Conservation (phyloP, 1,140 invertebrate species). For the Drosophila truncata region DNA sequence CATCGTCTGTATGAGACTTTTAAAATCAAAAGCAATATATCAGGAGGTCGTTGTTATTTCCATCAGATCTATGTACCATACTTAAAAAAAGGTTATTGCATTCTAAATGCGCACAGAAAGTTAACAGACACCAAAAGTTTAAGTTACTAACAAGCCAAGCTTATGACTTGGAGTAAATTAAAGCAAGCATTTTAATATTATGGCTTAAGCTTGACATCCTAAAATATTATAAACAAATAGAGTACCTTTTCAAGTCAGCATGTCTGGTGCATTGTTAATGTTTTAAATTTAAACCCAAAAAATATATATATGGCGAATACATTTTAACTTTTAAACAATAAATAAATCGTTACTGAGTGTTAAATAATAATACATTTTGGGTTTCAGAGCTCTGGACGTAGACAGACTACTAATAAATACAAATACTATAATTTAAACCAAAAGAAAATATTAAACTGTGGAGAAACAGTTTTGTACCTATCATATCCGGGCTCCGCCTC, state of each 20-base stretch:
- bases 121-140: slow-evolving; percentile 26
- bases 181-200: slow-evolving; percentile 4
- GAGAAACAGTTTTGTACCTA: no score
- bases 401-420: background rate
- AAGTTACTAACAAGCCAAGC: slow-evolving; percentile 18
- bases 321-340: slow-evolving; percentile 3
- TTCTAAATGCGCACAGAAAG: slow-evolving; percentile 37
- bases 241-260: slow-evolving; percentile 16
- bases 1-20: slow-evolving; percentile 73
- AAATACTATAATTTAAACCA: background rate
- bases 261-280: slow-evolving; percentile 20
- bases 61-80: slow-evolving; percentile 11
- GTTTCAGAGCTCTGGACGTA: background rate
- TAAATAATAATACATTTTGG: background rate
- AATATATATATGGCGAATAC: background rate
- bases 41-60: slow-evolving; percentile 2
- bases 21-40: slow-evolving; percentile 2
- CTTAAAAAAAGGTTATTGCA: slow-evolving; percentile 10
- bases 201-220: slow-evolving; percentile 11
- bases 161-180: background rate
- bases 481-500: no score
- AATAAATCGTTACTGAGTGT: slow-evolving; percentile 10
- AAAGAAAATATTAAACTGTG: background rate
- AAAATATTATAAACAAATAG: background rate
- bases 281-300: slow-evolving; percentile 4